Percentiles rank a stretch among this genome's conserved stretches.
phyloP scores from a whole-genome alignment of 1,140 invertebrate genomes.

The Subanguina moxae region DNA sequence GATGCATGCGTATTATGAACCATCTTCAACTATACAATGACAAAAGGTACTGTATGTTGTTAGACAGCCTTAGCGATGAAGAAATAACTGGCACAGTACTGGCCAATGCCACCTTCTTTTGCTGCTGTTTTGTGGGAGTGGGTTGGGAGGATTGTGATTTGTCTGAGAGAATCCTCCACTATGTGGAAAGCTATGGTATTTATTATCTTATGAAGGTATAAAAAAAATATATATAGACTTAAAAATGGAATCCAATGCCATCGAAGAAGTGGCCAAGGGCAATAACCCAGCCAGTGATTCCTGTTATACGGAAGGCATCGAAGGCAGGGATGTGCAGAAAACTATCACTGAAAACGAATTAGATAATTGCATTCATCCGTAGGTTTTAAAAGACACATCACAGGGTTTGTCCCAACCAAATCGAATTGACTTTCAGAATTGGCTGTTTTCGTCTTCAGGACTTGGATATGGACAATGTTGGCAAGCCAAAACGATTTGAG shows the following conservation, averaged over 20 bases:
- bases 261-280: not conserved
- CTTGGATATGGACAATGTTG: not conserved
- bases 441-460: not conserved
- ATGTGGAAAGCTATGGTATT: not conserved
- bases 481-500: not conserved
- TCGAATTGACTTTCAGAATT: too few species aligned
- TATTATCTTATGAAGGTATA: too few species aligned
- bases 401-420: too few species aligned
- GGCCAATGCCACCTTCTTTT: not conserved
- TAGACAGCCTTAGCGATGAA: too few species aligned
- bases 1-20: too few species aligned
- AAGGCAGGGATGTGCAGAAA: not conserved
- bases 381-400: too few species aligned
- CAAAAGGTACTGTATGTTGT: too few species aligned
- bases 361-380: not conserved
- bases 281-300: not conserved
- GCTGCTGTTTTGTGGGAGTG: not conserved
- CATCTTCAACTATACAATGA: too few species aligned
- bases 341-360: not conserved
- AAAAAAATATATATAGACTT: not conserved
- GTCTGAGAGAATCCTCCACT: not conserved
- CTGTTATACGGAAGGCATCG: not conserved
- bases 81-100: too few species aligned
- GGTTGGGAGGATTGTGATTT: not conserved
- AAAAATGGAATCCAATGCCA: not conserved